Base-by-base conservation (phyloP, 2,888 invertebrate species). In the Cataglyphis albicans region DNA sequence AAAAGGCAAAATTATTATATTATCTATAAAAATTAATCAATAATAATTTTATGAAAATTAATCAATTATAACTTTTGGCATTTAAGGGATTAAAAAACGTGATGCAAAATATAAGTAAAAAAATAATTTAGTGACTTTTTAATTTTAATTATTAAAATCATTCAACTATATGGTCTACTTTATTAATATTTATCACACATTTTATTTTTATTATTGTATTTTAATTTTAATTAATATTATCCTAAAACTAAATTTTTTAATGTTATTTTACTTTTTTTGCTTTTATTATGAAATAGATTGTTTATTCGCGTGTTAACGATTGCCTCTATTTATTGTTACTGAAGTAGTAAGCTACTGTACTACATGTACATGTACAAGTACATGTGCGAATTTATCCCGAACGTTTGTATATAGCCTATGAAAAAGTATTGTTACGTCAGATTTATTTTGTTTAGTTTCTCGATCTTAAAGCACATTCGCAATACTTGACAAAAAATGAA, bases 381-480 rank as follows among this genome's bases (percentile, higher is more conserved):
- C 64, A 41, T 12, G 80, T 82, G 86, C 72, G 67, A 85, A 68
- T 12, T 64, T 88, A 35, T 80, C 68, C 52, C 75, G 81, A 89
- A 78, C 82, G 82, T 86, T 86, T 89, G 86, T 87, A 81, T 83
- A 86, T 80, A 75, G 61, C 65, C 86, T 88, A 86, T 83, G 80
- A 86, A 83, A 86, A 83, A 73, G 87, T 84, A 83, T 84, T 88
- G 86, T 89, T 90, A 90, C 83, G 87, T 88, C 86, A 89, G 85
- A 89, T 85, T 86, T 84, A 83, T 65, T 87, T 87, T 68, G 85
- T 87, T 82, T 80, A 84, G n/a, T 41, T 76, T 65, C 73, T 88
- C 78, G 82, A 87, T 84, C 75, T 87, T 81, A 78, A 85, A 70
- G 68, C 74, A 70, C 72, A 38, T 78, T 44, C 73, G 55, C 89